phyloP scores from a whole-genome alignment of 2,888 invertebrate species.

The Yponomeuta cagnagella region DNA sequence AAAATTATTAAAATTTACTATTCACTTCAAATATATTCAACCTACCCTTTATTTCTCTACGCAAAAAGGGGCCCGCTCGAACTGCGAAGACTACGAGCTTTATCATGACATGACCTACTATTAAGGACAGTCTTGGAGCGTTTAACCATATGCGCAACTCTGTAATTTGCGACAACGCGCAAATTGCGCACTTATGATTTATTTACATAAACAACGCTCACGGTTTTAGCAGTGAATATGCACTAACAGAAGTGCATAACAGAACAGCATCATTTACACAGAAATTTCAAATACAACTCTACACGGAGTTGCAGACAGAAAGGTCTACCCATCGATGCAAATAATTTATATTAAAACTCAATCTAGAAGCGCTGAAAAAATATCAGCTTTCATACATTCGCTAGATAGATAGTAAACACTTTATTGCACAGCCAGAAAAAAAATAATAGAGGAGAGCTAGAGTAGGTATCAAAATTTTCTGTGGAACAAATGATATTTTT shows the following conservation, averaged over 20 bases:
- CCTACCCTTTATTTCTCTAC: background rate
- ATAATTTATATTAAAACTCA: too few relatives aligned
- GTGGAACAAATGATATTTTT: too few relatives aligned
- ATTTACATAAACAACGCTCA: constrained; percentile 61
- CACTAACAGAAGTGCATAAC: background rate
- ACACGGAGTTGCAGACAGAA: too few relatives aligned
- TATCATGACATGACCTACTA: constrained; percentile 11
- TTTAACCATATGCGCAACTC: constrained; percentile 8
- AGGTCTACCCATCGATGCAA: too few relatives aligned
- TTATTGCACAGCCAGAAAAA: too few relatives aligned
- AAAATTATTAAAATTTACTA: background rate
- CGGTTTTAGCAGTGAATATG: constrained; percentile 16
- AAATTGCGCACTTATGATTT: constrained; percentile 53
- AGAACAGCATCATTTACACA: too few relatives aligned
- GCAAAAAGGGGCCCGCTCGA: background rate
- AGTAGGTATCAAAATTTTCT: too few relatives aligned
- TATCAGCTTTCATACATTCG: too few relatives aligned
- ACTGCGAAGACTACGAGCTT: background rate
- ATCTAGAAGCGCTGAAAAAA: too few relatives aligned
- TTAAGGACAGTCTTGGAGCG: constrained; percentile 11
- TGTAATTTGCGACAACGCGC: constrained; percentile 61
- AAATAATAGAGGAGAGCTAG: too few relatives aligned
- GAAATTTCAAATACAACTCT: too few relatives aligned
- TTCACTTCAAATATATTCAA: background rate
- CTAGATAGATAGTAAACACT: too few relatives aligned